Conservation (phyloP, 2,888 invertebrate species). For the Spatulosminthurus flaviceps region DNA sequence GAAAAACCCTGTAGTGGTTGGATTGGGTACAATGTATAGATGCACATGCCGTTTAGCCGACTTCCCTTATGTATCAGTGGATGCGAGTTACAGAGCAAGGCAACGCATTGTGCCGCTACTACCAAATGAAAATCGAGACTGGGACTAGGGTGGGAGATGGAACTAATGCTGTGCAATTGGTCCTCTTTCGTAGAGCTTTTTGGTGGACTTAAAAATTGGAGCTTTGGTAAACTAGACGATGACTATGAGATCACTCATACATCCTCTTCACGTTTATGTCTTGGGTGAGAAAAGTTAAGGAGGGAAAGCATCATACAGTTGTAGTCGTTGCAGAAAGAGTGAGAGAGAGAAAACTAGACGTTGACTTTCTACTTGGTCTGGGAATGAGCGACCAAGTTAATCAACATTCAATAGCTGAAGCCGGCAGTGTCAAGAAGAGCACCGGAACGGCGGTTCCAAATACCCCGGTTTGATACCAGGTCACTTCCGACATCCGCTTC, state of each 20-base stretch:
- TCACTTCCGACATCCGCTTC: conserved; percentile 51
- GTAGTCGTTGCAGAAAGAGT: too few relatives aligned
- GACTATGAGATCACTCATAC: background rate
- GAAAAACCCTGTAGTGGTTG: too few relatives aligned
- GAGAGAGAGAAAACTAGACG: background rate
- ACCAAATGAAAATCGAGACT: conserved; percentile 11
- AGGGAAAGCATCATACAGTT: background rate
- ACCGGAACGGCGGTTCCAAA: conserved; percentile 48
- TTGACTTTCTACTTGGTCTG: conserved; percentile 25
- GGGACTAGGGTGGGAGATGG: background rate
- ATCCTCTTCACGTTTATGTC: background rate
- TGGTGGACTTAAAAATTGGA: background rate
- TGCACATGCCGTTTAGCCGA: background rate
- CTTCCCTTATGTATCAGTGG: background rate
- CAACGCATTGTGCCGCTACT: background rate
- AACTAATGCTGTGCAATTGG: conserved; percentile 3
- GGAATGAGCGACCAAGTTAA: conserved; percentile 32
- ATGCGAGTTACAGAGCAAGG: background rate
- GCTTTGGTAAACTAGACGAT: background rate
- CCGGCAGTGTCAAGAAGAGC: conserved; percentile 41
- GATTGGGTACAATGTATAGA: background rate
- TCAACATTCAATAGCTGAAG: conserved; percentile 47
- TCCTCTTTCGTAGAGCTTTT: background rate
- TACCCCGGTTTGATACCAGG: conserved; percentile 44
- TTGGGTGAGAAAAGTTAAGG: conserved; percentile 13